Conservation (phyloP, 2,797 vertebrate species). For the Percopsis omiscomaycus region DNA sequence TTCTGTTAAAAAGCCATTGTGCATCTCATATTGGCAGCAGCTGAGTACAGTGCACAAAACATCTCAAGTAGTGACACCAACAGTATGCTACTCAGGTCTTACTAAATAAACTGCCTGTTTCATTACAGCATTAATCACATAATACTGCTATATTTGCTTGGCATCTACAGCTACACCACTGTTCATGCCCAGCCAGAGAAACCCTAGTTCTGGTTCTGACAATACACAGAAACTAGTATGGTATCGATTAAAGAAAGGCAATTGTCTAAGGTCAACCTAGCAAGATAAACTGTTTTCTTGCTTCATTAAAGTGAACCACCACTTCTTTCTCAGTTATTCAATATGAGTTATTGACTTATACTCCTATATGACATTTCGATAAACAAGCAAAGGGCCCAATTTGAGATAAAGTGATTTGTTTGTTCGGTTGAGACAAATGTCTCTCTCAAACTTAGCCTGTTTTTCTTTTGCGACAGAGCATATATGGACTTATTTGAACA, state of each 20-base stretch:
- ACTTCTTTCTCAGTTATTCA: constrained; percentile 65
- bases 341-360: constrained; percentile 61
- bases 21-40: constrained; percentile 44
- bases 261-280: constrained; percentile 69
- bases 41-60: constrained; percentile 25
- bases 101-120: constrained; percentile 6
- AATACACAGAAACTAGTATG: constrained; percentile 19
- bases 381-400: constrained; percentile 52
- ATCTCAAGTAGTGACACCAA: constrained; percentile 3
- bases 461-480: constrained; percentile 16
- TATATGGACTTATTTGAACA: constrained; percentile 33
- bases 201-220: too few species aligned
- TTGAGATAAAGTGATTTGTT: constrained; percentile 53
- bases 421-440: constrained; percentile 38
- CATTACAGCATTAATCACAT: background rate
- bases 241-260: constrained; percentile 71
- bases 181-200: too few species aligned
- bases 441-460: constrained; percentile 22
- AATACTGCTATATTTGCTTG: constrained; percentile 1
- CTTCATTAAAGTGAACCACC: constrained; percentile 66
- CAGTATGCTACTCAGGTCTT: background rate
- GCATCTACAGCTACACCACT: background rate
- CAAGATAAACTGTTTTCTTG: constrained; percentile 70
- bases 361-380: constrained; percentile 64
- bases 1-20: constrained; percentile 31